These are phyloP conservation scores for Perca flavescens DNA, from an alignment of 2,113 vertebrate genomes.

Conservation along the genomic window DNA sequence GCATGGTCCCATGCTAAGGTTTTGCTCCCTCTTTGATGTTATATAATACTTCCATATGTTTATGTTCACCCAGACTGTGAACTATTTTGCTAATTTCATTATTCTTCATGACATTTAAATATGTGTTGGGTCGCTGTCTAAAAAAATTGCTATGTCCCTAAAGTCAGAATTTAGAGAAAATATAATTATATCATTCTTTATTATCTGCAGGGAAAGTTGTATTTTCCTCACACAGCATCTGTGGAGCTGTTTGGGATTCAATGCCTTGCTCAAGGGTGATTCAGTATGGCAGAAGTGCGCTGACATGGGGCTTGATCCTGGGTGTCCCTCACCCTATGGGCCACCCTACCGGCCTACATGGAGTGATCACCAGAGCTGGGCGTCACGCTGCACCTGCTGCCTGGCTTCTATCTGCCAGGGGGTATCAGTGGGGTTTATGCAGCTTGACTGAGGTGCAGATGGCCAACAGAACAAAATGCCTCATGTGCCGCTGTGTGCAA, in stretches of 20 bases:
- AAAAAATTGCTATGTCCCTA: background rate
- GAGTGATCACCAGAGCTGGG: conserved; percentile 57
- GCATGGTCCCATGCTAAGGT: conserved; percentile 17
- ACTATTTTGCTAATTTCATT: conserved; percentile 31
- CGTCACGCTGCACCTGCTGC: conserved; percentile 66
- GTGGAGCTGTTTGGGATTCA: conserved; percentile 24
- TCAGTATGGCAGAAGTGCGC: background rate
- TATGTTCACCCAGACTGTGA: conserved; percentile 34
- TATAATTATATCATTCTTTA: conserved; percentile 14
- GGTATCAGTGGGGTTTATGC: conserved; percentile 64
- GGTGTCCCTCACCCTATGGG: background rate
- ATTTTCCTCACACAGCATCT: conserved; percentile 32
- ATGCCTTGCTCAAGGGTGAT: conserved; percentile 34
- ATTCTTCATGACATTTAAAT: conserved; percentile 20
- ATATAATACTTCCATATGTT: conserved; percentile 38
- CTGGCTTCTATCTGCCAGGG: conserved; percentile 51
- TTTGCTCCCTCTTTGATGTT: conserved; percentile 50
- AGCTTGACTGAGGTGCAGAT: conserved; percentile 71
- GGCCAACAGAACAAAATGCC: conserved; percentile 54
- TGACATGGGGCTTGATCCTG: conserved; percentile 28
- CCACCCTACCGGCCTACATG: conserved; percentile 23
- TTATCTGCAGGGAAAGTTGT: conserved; percentile 10
- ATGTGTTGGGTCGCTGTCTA: background rate
- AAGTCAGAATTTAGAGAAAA: conserved; percentile 2
- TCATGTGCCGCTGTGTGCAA: conserved; percentile 56